Percentiles rank a stretch among this genome's conserved stretches.
Evolutionary conservation across 2,797 vertebrate species (phyloP).

Genomic region (Bradypodion ventrale): DNA sequence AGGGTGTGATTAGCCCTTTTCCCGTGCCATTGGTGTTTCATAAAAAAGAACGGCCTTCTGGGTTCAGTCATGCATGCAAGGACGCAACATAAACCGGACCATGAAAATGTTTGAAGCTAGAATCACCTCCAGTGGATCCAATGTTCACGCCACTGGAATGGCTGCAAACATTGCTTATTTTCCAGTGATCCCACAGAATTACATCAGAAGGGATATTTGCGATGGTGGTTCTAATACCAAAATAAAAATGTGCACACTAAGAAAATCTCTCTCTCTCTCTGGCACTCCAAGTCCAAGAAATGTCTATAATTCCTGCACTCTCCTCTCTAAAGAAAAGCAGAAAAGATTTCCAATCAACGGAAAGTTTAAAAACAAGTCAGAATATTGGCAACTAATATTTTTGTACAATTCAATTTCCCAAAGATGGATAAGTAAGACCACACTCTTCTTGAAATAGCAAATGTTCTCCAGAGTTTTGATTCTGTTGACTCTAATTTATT

Average conservation of each 20-base stretch:
- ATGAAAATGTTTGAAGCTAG: neutral
- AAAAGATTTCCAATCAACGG: neutral
- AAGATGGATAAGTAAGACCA: neutral
- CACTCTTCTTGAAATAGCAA: neutral
- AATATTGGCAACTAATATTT: no score
- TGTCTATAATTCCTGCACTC: neutral
- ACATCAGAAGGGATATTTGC: neutral
- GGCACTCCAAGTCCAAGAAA: no score
- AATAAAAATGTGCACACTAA: no score
- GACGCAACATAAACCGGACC: neutral
- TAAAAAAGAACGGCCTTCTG: neutral
- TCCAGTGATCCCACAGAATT: neutral
- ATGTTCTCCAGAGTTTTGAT: conserved; percentile 1
- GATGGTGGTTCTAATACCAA: no score
- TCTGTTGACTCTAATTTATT: conserved; percentile 16
- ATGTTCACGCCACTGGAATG: neutral
- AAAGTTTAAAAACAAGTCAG: neutral
- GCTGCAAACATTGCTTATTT: neutral
- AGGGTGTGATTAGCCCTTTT: neutral
- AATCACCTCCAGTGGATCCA: neutral
- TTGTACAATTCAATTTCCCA: conserved; percentile 8
- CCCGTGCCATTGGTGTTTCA: neutral
- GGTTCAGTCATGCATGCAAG: neutral
- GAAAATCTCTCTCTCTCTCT: no score
- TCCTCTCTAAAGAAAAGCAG: neutral